These are phyloP conservation scores for Toxotes chatareus DNA, from an alignment of 2,113 vertebrate genomes.

Conservation along the genomic window DNA sequence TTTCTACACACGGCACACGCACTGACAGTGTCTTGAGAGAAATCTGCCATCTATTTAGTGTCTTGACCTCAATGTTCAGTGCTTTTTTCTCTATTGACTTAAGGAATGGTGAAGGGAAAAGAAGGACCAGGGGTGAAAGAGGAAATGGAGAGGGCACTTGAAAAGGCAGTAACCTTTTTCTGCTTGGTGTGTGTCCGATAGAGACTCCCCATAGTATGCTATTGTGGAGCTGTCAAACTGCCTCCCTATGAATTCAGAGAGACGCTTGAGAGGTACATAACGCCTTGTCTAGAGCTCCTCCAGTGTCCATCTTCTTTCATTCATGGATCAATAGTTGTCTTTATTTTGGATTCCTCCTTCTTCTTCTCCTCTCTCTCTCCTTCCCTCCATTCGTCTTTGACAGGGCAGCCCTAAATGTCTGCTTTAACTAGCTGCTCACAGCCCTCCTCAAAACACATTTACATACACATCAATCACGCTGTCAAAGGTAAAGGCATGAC, in stretches of 20 bases:
- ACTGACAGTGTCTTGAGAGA: constrained; percentile 16
- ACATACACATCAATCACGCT: constrained; percentile 83
- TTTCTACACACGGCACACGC: constrained; percentile 7
- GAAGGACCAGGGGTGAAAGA: constrained; percentile 34
- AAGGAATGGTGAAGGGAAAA: constrained; percentile 40
- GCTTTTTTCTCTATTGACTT: constrained; percentile 54
- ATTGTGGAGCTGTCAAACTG: constrained; percentile 74
- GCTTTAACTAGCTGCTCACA: constrained; percentile 82
- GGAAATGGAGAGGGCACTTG: constrained; percentile 59
- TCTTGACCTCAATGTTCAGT: constrained; percentile 42
- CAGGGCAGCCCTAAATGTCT: constrained; percentile 78
- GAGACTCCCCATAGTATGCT: constrained; percentile 61
- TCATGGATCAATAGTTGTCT: constrained; percentile 81
- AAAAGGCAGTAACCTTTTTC: constrained; percentile 74
- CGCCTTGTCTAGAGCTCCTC: constrained; percentile 64
- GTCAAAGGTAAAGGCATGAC: constrained; percentile 82
- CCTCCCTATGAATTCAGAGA: constrained; percentile 66
- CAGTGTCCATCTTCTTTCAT: constrained; percentile 76
- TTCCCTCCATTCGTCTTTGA: constrained; percentile 69
- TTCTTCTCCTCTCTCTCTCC: constrained; percentile 42
- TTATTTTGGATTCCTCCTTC: constrained; percentile 71
- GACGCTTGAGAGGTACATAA: constrained; percentile 66
- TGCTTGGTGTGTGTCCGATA: constrained; percentile 65
- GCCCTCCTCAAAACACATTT: constrained; percentile 82
- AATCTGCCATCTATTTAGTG: constrained; percentile 50